A percentile compares a stretch with the other conserved stretches of the same genome.
These are phyloP conservation scores for Vimba vimba DNA, from an alignment of 2,113 vertebrate species.

Conservation along the genomic window DNA sequence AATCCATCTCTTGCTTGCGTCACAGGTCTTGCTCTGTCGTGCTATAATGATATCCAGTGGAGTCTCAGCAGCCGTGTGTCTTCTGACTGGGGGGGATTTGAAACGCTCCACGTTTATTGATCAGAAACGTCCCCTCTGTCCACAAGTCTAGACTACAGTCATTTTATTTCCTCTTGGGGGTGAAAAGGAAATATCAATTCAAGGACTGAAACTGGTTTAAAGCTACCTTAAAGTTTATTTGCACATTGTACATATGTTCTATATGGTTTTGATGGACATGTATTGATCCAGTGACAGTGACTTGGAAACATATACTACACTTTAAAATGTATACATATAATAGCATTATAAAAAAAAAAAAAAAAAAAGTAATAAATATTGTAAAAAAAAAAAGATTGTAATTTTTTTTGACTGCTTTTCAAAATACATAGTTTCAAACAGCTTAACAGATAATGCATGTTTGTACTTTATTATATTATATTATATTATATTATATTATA, in stretches of 20 bases:
- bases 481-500: neutral
- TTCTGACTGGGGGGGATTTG: slow-evolving; percentile 1
- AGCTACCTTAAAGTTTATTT: neutral
- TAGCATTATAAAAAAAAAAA: too few species aligned
- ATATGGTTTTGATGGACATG: neutral
- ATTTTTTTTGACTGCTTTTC: too few species aligned
- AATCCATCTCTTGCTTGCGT: neutral
- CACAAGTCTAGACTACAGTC: slow-evolving; percentile 27
- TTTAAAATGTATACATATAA: neutral
- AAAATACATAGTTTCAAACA: too few species aligned
- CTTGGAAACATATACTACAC: neutral
- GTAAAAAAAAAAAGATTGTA: too few species aligned
- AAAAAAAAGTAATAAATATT: too few species aligned
- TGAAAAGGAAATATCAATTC: slow-evolving; percentile 15
- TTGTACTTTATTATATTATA: too few species aligned
- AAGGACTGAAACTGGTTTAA: neutral
- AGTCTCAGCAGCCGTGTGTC: neutral
- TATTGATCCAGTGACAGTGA: neutral
- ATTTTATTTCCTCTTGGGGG: slow-evolving; percentile 22
- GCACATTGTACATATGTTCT: neutral
- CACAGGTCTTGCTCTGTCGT: neutral
- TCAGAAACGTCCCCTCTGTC: slow-evolving; percentile 17
- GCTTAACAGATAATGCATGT: too few species aligned
- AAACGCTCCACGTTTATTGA: slow-evolving; percentile 37
- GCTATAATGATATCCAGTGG: neutral